Base-by-base conservation (phyloP, 2,888 invertebrate genomes). In the Scaptomyza parva region DNA sequence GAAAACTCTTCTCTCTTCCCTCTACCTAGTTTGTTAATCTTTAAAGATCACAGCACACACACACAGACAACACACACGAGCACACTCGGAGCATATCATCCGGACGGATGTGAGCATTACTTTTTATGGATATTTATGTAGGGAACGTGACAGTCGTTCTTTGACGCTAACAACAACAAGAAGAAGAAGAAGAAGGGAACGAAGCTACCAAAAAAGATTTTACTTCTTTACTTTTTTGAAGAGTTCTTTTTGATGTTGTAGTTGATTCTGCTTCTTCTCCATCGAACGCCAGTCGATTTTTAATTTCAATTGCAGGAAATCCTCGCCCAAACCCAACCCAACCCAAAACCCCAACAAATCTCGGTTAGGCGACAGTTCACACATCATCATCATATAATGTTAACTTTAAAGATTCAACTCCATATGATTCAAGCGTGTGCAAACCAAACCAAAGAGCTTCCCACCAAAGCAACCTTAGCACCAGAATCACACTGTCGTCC, bases 91-190 rank as follows among this genome's bases (percentile, higher is more conserved):
- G 64, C 70, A 65, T 75, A 66, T 82, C 72, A 81, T 85, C 87
- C 85, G 87, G 88, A 85, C 85, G 85, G 85, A 85, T 85, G 85
- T 85, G 73, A 82, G 87, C 87, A 76, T 87, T 87, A 78, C 86
- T 84, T 86, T 86, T 85, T 88, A 88, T 85, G 85, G 88, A 88
- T 88, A 85, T 85, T 85, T 85, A 85, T 85, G 88, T 88, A 59
- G 70, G 52, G 76, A 86, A 85, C 85, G 85, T 85, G 85, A 85
- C 87, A 74, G 64, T 78, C 87, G 67, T 83, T n/a, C n/a, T n/a
- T 74, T 68, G 76, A 50, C 61, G 28, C 41, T 47, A 43, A 54
- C 61, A 37, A 24, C 37, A 50, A 51, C 44, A 43, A 35, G 20
- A 53, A 45, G 22, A 35, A 9, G 20, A 44, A 57, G 18, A 51